Conservation (phyloP, 2,888 invertebrate species). For the Stenurella melanura region DNA sequence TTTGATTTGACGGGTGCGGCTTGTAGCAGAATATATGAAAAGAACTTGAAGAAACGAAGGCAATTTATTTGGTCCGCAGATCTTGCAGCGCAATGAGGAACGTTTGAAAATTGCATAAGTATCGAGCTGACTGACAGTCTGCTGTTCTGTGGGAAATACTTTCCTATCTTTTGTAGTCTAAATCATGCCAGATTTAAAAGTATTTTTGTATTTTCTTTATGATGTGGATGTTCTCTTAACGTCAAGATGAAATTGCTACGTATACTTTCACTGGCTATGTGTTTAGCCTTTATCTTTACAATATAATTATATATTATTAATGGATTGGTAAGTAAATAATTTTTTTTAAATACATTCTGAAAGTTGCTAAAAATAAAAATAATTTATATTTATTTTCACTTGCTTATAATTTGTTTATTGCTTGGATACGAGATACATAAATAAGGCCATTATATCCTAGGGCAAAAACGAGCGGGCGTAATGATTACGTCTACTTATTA, state of each 20-base stretch:
- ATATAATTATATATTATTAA: too few relatives aligned
- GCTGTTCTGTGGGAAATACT: not conserved
- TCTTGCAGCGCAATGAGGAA: conserved; percentile 1
- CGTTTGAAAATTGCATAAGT: conserved; percentile 9
- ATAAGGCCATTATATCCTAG: too few relatives aligned
- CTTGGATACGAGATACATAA: too few relatives aligned
- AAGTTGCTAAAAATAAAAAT: too few relatives aligned
- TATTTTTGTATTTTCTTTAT: not conserved
- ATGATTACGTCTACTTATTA: too few relatives aligned
- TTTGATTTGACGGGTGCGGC: conserved; percentile 14
- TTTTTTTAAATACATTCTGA: too few relatives aligned
- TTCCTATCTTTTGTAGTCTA: not conserved
- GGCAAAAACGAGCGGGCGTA: too few relatives aligned
- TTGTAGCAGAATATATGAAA: conserved; percentile 15
- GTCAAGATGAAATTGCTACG: not conserved
- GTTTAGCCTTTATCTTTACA: not conserved
- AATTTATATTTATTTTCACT: too few relatives aligned
- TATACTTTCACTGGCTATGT: not conserved
- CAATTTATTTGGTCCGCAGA: conserved; percentile 20
- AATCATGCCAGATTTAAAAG: conserved; percentile 11
- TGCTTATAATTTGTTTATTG: too few relatives aligned
- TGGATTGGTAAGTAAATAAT: too few relatives aligned
- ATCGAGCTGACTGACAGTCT: conserved; percentile 6
- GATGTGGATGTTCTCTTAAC: not conserved
- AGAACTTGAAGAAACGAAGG: conserved; percentile 20